These are phyloP conservation scores for Ceratina japonica DNA, from an alignment of 1,140 invertebrate species.

Conservation along the genomic window DNA sequence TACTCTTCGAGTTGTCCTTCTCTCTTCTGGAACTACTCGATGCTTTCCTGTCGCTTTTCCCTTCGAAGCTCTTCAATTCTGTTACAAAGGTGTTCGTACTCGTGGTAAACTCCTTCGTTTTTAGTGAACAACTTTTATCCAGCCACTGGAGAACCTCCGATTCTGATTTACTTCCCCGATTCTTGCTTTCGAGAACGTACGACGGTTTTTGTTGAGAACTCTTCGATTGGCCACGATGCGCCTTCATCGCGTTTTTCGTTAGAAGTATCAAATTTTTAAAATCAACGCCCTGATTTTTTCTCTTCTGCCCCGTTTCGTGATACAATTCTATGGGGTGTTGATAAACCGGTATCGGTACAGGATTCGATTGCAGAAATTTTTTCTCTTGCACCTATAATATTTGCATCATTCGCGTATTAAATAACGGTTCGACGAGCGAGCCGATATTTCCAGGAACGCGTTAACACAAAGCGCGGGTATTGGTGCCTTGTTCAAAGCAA, in stretches of 20 bases:
- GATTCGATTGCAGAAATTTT: slow-evolving; percentile 61
- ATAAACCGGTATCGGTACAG: slow-evolving; percentile 70
- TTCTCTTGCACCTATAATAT: slow-evolving; percentile 58
- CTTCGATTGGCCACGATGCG: slow-evolving; percentile 67
- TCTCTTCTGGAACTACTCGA: neutral
- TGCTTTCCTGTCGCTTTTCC: neutral
- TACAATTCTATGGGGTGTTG: slow-evolving; percentile 71
- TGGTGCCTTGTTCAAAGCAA: too few species aligned
- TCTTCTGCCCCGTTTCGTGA: slow-evolving; percentile 62
- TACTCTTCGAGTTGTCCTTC: neutral
- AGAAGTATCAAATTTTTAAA: slow-evolving; percentile 76
- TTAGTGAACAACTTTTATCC: slow-evolving; percentile 64
- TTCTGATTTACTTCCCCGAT: slow-evolving; percentile 60
- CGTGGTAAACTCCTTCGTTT: slow-evolving; percentile 49
- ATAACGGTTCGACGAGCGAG: too few species aligned
- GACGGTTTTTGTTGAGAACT: slow-evolving; percentile 54
- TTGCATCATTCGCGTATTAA: too few species aligned
- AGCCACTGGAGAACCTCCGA: slow-evolving; percentile 69
- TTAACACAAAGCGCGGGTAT: neutral
- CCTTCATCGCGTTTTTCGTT: slow-evolving; percentile 75
- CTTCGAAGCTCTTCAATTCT: slow-evolving; percentile 56
- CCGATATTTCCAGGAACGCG: neutral
- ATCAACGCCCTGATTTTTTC: slow-evolving; percentile 73
- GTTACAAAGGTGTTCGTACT: slow-evolving; percentile 53
- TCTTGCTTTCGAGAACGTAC: slow-evolving; percentile 54